Base-by-base conservation (phyloP, 1,140 invertebrate species). In the Penaeus japonicus region DNA sequence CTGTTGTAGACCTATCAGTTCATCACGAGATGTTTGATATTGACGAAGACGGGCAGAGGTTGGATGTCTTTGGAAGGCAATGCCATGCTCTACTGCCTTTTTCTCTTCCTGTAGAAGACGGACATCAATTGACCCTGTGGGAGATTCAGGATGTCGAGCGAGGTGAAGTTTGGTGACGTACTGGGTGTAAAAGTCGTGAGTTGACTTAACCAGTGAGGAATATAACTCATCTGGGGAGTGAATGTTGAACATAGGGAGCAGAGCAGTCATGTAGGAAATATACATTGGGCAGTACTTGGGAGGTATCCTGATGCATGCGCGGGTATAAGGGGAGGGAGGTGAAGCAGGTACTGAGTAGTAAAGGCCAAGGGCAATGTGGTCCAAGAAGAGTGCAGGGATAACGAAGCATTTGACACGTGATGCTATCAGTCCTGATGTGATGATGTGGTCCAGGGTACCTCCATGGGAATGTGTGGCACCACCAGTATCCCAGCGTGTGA, bases 401-500 rank as follows among this genome's bases (percentile, higher is more conserved):
- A 39, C 30, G n/a, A 55, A 57, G 62, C 81, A 83, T 27, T 83
- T 83, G 15, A 83, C 27, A 18, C 62, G 20, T 7, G 54, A 62
- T 7, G 81, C 27, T n/a, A 83, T 55, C 2, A 83, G 55, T 62
- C 54, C 81, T 24, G 4, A 15, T 7, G 81, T 83, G 30, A 83
- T 5, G 62, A 84, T 70, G 82, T 84, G 82, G 54, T 84, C 82
- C 4, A 84, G 24, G 27, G 82, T 84, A 24, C 57, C 82, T 32
- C 59, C 59, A 12, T 35, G 35, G 12, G 84, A 59, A 53, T 85
- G 84, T 32, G 84, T 78, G 55, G 73, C 53, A 10, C 84, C 84
- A 15, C 2, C 70, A 77, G 70, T 53, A 53, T 85, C 73, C 84
- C 84, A 85, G 24, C 73, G 84, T 27, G 84, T 85, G 24, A 77